Evolutionary conservation across 1,140 invertebrate genomes (phyloP).

Genomic region (Drosophila azteca): DNA sequence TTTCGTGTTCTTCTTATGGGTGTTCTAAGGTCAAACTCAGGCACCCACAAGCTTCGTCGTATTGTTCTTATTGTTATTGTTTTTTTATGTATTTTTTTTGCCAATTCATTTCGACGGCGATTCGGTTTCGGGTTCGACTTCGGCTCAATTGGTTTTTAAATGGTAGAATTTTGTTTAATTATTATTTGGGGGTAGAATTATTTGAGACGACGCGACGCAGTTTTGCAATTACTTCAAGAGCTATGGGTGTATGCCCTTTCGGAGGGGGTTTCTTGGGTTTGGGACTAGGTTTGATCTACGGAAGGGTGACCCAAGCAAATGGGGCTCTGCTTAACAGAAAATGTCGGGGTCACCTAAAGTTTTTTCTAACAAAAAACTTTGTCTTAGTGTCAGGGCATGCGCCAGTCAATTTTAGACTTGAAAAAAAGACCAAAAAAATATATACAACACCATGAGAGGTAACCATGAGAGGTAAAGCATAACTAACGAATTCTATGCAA

Average conservation of each 20-base stretch:
- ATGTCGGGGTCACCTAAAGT: no score
- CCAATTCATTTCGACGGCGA: slow-evolving; percentile 57
- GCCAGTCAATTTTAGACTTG: background rate
- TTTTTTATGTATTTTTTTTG: slow-evolving; percentile 44
- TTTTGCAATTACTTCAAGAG: slow-evolving; percentile 33
- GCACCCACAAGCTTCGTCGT: slow-evolving; percentile 23
- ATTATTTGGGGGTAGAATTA: slow-evolving; percentile 38
- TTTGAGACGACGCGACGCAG: background rate
- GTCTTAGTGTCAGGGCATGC: background rate
- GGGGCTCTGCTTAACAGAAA: no score
- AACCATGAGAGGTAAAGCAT: slow-evolving; percentile 3
- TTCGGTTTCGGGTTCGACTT: slow-evolving; percentile 34
- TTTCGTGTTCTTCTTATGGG: slow-evolving; percentile 24
- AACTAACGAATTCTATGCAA: slow-evolving; percentile 55
- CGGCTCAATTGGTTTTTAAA: slow-evolving; percentile 64
- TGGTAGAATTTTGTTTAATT: slow-evolving; percentile 45
- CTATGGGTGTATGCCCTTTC: background rate
- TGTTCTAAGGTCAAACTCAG: slow-evolving; percentile 28
- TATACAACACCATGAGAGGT: background rate
- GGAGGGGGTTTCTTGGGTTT: background rate
- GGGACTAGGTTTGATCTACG: no score
- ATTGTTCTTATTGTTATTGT: slow-evolving; percentile 26
- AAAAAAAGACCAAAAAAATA: background rate
- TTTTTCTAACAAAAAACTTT: no score
- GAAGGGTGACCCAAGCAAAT: no score